Percentiles rank a stretch among this genome's conserved stretches.
These are phyloP conservation scores for Stenolophus ochropezus DNA, from an alignment of 2,888 invertebrate genomes.

Conservation along the genomic window DNA sequence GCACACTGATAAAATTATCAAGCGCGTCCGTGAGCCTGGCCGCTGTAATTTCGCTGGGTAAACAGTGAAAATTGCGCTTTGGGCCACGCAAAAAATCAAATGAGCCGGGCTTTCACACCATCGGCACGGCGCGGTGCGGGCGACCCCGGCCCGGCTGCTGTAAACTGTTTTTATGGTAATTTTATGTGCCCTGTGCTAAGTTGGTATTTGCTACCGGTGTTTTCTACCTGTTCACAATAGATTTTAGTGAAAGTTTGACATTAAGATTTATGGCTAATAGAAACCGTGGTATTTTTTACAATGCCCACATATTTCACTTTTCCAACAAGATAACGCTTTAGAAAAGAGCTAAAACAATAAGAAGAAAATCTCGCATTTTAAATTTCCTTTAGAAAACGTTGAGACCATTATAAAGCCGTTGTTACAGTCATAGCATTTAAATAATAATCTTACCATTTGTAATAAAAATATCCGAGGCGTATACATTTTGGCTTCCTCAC, in stretches of 20 bases:
- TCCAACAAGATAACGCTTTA: not conserved
- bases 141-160: not conserved
- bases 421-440: too few relatives aligned
- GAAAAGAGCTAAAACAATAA: too few relatives aligned
- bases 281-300: not conserved
- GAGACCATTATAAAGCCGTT: too few relatives aligned
- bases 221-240: not conserved
- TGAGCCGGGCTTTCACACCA: not conserved
- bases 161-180: constrained; percentile 18
- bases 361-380: too few relatives aligned
- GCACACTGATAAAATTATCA: constrained; percentile 36
- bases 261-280: constrained; percentile 1
- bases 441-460: too few relatives aligned
- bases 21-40: not conserved
- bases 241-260: constrained; percentile 9
- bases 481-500: too few relatives aligned
- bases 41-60: constrained; percentile 23
- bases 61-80: constrained; percentile 35
- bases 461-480: too few relatives aligned
- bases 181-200: not conserved
- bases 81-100: not conserved
- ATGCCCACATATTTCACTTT: not conserved
- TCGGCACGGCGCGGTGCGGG: not conserved
- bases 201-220: constrained; percentile 22
- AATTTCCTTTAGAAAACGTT: too few relatives aligned